Evolutionary conservation across 1,140 invertebrate genomes (phyloP), one percentile per base, ranked within the genome.

Genomic region (Dufourea novaeangliae): DNA sequence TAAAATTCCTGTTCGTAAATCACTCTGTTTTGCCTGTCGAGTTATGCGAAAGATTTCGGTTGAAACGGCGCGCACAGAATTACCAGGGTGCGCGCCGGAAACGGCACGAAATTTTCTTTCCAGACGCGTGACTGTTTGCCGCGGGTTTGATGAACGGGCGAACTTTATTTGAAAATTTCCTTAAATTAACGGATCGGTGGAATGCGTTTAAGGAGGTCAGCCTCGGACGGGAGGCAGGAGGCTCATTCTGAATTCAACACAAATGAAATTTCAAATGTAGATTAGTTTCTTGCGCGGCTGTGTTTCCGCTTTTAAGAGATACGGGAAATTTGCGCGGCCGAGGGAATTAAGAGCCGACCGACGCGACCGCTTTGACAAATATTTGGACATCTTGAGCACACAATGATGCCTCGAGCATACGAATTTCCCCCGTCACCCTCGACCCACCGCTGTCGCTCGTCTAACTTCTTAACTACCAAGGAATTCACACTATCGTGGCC

Each of bases 221-320:
- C 59, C n/a, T 3, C 14, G n/a, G n/a, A n/a, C n/a, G n/a, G n/a
- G n/a, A n/a, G 11, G 20, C 1, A 52, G 46, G 44, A 68, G 50
- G 56, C 56, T 82, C 71, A 64, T 85, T 85, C 54, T 29, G 54
- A 62, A 82, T 85, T 87, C 79, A 74, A 80, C 77, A 78, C 50
- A 79, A 82, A 88, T 88, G 82, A 87, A 86, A 88, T 86, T 86
- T 88, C 67, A 83, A 87, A 87, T 85, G 87, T 70, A 86, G 79
- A 88, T 88, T 85, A 82, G 78, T 62, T 79, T 82, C 79, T 71
- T 84, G 66, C 37, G 34, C 76, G 39, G 61, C 46, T 61, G 62
- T 32, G 44, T 74, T 69, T 27, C 67, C 25, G 20, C n/a, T 39
- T 52, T 57, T 69, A 57, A 61, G 39, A 32, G 61, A 59, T 29